Conservation (phyloP, 2,113 vertebrate genomes). For the Numida meleagris region DNA sequence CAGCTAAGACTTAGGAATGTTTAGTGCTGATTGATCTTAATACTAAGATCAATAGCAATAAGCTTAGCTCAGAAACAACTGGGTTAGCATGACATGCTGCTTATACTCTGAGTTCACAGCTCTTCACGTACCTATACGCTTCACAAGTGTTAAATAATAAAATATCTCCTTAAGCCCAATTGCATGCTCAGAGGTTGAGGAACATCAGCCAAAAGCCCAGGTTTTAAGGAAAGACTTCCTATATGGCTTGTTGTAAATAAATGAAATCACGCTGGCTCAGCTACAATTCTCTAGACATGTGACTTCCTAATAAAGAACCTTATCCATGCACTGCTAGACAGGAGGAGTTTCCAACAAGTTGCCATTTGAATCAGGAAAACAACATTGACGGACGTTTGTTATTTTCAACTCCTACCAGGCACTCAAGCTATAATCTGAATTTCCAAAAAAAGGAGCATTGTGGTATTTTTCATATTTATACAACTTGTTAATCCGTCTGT, state of each 20-base stretch:
- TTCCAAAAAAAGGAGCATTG: background rate
- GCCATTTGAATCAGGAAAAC: conserved; percentile 1
- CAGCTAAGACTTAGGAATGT: background rate
- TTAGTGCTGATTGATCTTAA: background rate
- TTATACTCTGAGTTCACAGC: background rate
- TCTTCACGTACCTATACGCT: background rate
- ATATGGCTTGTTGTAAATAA: background rate
- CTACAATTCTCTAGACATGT: background rate
- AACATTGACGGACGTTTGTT: conserved; percentile 31
- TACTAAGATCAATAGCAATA: background rate
- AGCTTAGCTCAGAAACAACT: background rate
- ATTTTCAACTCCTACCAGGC: conserved; percentile 14
- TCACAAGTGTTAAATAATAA: background rate
- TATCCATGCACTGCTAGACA: background rate
- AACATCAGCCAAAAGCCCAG: background rate
- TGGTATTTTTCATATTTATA: conserved; percentile 39
- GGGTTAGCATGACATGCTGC: background rate
- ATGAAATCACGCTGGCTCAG: background rate
- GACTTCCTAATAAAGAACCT: background rate
- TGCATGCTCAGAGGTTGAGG: background rate
- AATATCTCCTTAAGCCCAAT: background rate
- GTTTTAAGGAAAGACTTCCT: background rate
- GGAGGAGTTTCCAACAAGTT: conserved; percentile 24
- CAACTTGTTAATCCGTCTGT: conserved; percentile 23
- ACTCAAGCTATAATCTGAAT: background rate